A percentile compares a stretch with the other conserved stretches of the same genome.
These are phyloP conservation scores for Channa striata DNA, from an alignment of 2,797 vertebrate genomes.

Conservation along the genomic window DNA sequence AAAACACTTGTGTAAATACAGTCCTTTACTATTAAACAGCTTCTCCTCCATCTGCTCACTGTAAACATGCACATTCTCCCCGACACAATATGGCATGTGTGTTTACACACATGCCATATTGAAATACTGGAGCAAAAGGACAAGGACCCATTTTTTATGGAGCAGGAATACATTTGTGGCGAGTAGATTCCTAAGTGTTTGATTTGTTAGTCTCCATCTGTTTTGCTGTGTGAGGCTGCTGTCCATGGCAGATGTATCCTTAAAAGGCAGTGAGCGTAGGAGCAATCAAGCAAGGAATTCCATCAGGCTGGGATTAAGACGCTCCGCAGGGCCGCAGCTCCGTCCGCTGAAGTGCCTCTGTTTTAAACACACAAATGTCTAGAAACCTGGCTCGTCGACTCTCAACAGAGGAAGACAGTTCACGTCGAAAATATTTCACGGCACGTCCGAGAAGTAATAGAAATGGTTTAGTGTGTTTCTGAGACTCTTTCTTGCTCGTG, in stretches of 20 bases:
- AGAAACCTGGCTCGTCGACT: slow-evolving; percentile 20
- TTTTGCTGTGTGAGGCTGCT: slow-evolving; percentile 66
- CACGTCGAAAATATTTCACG: background rate
- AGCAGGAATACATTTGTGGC: slow-evolving; percentile 63
- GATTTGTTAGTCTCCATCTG: slow-evolving; percentile 83
- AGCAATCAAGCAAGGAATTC: slow-evolving; percentile 85
- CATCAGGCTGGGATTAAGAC: slow-evolving; percentile 79
- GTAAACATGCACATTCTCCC: slow-evolving; percentile 41
- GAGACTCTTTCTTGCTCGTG: slow-evolving; percentile 9
- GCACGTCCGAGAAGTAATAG: background rate
- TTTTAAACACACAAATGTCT: slow-evolving; percentile 53
- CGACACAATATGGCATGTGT: slow-evolving; percentile 51
- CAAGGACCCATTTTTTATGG: slow-evolving; percentile 59
- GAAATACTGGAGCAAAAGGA: too few species aligned
- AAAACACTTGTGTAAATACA: slow-evolving; percentile 13
- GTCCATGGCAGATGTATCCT: slow-evolving; percentile 83
- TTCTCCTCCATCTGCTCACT: slow-evolving; percentile 32
- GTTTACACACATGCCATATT: slow-evolving; percentile 78
- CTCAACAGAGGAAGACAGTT: background rate
- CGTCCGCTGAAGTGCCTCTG: slow-evolving; percentile 51
- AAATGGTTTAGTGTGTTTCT: slow-evolving; percentile 4
- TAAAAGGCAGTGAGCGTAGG: slow-evolving; percentile 86
- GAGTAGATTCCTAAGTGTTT: slow-evolving; percentile 73
- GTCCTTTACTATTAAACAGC: slow-evolving; percentile 18
- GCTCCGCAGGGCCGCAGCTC: slow-evolving; percentile 56